A percentile compares a stretch with the other conserved stretches of the same genome.
phyloP scores from a whole-genome alignment of 2,113 vertebrate species.

The Cercopithecus mona region DNA sequence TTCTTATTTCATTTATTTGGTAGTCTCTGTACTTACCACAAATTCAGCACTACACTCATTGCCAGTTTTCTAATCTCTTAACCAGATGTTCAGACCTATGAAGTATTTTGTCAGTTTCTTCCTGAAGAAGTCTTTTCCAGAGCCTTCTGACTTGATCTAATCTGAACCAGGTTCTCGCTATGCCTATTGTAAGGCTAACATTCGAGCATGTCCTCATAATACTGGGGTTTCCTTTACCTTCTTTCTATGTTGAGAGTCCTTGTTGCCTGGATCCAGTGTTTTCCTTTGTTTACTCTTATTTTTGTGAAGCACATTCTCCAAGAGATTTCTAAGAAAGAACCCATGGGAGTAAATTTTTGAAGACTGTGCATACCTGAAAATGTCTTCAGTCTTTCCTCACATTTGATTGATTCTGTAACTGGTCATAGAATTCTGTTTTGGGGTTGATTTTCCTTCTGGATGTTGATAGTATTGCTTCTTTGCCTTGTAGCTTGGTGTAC shows the following conservation, averaged over 20 bases:
- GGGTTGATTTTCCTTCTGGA: not conserved
- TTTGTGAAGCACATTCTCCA: not conserved
- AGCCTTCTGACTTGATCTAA: not conserved
- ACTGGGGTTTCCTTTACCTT: not conserved
- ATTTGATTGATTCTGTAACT: not conserved
- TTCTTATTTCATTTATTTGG: not conserved
- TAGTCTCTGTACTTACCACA: not conserved
- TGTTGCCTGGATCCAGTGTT: not conserved
- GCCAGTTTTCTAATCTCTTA: not conserved
- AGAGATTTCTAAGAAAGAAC: not conserved
- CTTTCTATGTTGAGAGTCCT: not conserved
- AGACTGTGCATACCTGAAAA: not conserved
- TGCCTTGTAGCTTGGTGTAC: not conserved
- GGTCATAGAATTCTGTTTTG: not conserved
- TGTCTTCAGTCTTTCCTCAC: conserved; percentile 18
- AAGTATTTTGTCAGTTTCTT: not conserved
- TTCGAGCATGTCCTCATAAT: not conserved
- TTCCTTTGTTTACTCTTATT: conserved; percentile 1
- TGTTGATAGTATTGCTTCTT: not conserved
- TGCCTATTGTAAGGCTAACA: not conserved
- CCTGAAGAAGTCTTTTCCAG: not conserved
- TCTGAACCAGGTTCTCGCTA: not conserved
- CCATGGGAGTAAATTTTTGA: not conserved
- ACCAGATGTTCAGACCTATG: not conserved
- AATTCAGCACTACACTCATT: not conserved